Conservation (phyloP, 2,888 invertebrate genomes). For the Megalurothrips usitatus region DNA sequence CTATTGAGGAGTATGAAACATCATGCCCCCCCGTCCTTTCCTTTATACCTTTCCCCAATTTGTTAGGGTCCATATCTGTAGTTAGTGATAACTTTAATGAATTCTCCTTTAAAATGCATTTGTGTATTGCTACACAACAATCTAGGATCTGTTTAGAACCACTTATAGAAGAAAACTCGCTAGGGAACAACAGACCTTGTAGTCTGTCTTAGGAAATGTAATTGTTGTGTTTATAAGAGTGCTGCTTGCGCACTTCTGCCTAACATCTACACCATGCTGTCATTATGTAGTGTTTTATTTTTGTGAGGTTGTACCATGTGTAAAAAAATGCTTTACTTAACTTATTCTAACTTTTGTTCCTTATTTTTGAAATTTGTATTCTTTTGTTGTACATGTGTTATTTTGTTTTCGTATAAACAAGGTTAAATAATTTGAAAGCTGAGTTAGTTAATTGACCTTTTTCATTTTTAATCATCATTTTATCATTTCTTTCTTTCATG, state of each 20-base stretch:
- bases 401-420: neutral
- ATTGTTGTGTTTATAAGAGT: neutral
- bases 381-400: slow-evolving; percentile 3
- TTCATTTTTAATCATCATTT: neutral
- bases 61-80: slow-evolving; percentile 26
- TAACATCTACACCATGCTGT: slow-evolving; percentile 17
- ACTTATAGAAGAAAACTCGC: neutral
- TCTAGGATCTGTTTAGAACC: neutral
- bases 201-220: slow-evolving; percentile 9
- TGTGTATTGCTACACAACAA: neutral
- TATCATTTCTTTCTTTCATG: neutral
- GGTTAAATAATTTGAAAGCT: neutral
- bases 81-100: slow-evolving; percentile 6
- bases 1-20: neutral
- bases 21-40: neutral
- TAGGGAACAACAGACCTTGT: neutral
- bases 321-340: neutral
- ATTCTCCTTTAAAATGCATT: neutral
- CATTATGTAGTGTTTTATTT: slow-evolving; percentile 9
- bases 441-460: neutral
- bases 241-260: slow-evolving; percentile 10
- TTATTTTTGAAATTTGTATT: slow-evolving; percentile 17
- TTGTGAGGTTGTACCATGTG: neutral
- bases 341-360: slow-evolving; percentile 21
- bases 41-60: slow-evolving; percentile 9